Conservation (phyloP, 1,140 invertebrate genomes). For the Drosophila pallidifrons region DNA sequence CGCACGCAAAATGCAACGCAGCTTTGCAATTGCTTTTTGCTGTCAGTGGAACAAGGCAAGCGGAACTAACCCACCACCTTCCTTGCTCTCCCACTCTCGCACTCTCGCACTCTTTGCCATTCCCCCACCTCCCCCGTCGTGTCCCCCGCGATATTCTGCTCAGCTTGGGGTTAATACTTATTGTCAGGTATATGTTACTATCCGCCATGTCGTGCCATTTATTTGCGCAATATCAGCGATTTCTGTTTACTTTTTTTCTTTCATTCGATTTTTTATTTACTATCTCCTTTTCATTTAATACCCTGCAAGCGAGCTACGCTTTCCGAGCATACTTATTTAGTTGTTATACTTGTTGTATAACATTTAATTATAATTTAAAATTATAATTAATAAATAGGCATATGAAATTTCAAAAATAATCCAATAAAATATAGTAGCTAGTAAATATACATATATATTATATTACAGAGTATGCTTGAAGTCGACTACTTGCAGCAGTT, state of each 20-base stretch:
- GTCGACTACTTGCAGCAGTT: background rate
- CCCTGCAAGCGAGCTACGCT: slow-evolving; percentile 7
- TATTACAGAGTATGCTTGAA: slow-evolving; percentile 6
- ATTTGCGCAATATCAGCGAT: slow-evolving; percentile 61
- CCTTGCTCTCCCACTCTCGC: background rate
- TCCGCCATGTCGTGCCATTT: slow-evolving; percentile 51
- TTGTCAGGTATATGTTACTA: slow-evolving; percentile 55
- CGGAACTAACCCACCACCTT: slow-evolving; percentile 6
- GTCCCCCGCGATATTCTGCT: background rate
- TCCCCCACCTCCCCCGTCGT: background rate
- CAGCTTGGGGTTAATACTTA: slow-evolving; percentile 58
- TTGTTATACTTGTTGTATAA: too few species aligned
- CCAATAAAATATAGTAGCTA: too few species aligned
- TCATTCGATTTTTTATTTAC: background rate
- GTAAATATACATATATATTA: too few species aligned
- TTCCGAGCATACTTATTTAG: too few species aligned
- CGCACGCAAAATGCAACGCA: slow-evolving; percentile 63
- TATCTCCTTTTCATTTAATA: slow-evolving; percentile 20
- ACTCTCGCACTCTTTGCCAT: background rate
- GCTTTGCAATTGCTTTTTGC: slow-evolving; percentile 50
- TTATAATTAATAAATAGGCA: too few species aligned
- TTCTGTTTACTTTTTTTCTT: slow-evolving; percentile 21
- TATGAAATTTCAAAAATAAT: too few species aligned
- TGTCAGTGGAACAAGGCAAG: slow-evolving; percentile 15
- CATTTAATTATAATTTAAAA: too few species aligned